Base-by-base conservation (phyloP, 2,113 vertebrate species). In the Pholis gunnellus region DNA sequence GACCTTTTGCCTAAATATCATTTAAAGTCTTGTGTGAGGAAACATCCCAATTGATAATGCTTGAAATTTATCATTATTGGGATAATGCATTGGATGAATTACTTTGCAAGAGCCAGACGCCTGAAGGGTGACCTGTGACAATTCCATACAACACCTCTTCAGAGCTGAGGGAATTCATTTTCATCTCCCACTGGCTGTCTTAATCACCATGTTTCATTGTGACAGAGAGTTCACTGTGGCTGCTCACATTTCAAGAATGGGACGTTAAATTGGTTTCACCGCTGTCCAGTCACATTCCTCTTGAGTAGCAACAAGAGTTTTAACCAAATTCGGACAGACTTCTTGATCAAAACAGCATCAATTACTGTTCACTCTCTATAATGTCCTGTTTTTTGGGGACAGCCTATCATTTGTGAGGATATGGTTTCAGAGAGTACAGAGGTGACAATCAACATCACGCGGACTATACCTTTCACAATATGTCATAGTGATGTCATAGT, bases 161-260 rank as follows among this genome's bases (percentile, higher is more conserved):
- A 79, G 92, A 94, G 86, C 88, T 90, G 83, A 82, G 93, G 91
- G 90, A 96, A 96, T 96, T 95, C 93, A 95, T 96, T 96, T 95
- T 95, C 95, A 95, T 96, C 94, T 94, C 88, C 86, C 85, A 88
- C 18, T 88, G 90, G 90, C 91, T 88, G 89, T 92, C 93, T 87
- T 95, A 96, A 95, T 96, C 95, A 95, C 93, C 91, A 84, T 91
- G 89, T 91, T 90, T 95, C 85, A 94, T 86, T 92, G 89, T 93
- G 92, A 95, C 92, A 92, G 87, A 95, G 94, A 93, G 93, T 93
- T 93, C 89, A 89, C 94, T 91, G 92, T 89, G 84, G 82, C 84
- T 76, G 91, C 91, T 92, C 87, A 89, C 91, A 93, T 81, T 93
- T 90, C 68, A 64, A 54, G 65, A 84, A 80, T 68, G 31, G 38